A percentile compares a stretch with the other conserved stretches of the same genome.
Conservation (phyloP, 2,888 invertebrate species). For the Eupithecia abbreviata region DNA sequence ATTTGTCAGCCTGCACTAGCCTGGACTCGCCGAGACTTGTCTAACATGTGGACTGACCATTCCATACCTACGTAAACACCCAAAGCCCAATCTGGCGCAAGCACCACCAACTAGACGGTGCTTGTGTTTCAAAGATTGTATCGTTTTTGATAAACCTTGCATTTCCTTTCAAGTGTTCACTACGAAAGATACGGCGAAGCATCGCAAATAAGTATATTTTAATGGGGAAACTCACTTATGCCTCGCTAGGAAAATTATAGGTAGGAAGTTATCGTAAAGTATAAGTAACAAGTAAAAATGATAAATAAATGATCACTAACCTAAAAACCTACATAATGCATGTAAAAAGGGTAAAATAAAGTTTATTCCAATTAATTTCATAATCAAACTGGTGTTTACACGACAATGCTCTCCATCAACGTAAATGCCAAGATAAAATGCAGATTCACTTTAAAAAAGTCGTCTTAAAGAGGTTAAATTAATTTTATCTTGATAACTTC, state of each 20-base stretch:
- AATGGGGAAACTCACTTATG: not conserved
- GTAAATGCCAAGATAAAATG: slow-evolving; percentile 28
- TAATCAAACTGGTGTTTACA: slow-evolving; percentile 13
- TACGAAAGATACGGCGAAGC: not conserved
- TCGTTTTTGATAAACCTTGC: slow-evolving; percentile 42
- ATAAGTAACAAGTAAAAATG: not conserved
- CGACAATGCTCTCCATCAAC: slow-evolving; percentile 26
- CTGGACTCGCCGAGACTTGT: not conserved
- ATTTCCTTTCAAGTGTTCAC: slow-evolving; percentile 15
- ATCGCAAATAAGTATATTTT: not conserved
- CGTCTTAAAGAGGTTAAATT: slow-evolving; percentile 23
- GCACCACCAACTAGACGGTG: slow-evolving; percentile 39
- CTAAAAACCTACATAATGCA: not conserved
- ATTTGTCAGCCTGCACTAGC: not conserved
- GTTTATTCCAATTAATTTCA: slow-evolving; percentile 13
- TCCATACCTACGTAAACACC: slow-evolving; percentile 21
- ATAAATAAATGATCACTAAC: not conserved
- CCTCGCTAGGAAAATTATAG: not conserved
- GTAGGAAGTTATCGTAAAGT: not conserved
- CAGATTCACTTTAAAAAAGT: slow-evolving; percentile 22
- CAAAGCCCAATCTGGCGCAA: slow-evolving; percentile 17
- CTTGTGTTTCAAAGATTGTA: slow-evolving; percentile 41
- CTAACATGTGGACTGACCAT: not conserved
- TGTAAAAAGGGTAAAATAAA: not conserved
- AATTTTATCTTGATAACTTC: slow-evolving; percentile 36